Evolutionary conservation across 2,113 vertebrate genomes (phyloP), one percentile per base, ranked within the genome.

Genomic region (Petaurus breviceps): DNA sequence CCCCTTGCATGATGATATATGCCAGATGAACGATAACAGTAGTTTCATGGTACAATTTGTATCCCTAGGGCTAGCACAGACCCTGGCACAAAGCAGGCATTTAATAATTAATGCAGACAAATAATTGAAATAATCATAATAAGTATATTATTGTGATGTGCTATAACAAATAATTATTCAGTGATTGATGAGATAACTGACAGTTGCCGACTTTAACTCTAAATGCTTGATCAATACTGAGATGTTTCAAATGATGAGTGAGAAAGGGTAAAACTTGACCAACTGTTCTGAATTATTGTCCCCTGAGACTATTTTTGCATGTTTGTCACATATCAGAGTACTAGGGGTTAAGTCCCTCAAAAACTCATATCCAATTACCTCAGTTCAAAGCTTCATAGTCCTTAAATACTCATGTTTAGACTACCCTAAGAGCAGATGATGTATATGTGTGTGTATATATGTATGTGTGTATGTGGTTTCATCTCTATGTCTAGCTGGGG

Each of bases 261-360:
- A 43, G n/a, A 84, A 84, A 84, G 28, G 3, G n/a, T 43, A 43
- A 84, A 84, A 84, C 8, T 43, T 23, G 68, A 43, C 19, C n/a
- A 84, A 23, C n/a, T 84, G n/a, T 84, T 84, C 43, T 22, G 68
- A 43, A 19, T 22, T 23, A 43, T 8, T 84, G 37, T 84, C 37
- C 19, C 6, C 37, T 84, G n/a, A 84, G 68, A 84, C 14, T 22
- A 84, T 84, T 43, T 2, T 84, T 43, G 7, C 19, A 43, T 43
- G n/a, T 84, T 7, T 84, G 89, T 91, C 25, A n/a, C 61, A 14
- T 61, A 28, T 93, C 97, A 93, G 51, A 90, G 50, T 91, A 84
- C 91, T 0, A 4, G 24, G 43, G 47, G 23, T 1, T 3, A 16
- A 51, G 51, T 89, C 43, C 61, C n/a, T 26, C 90, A 47, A 89